Evolutionary conservation across 1,140 invertebrate species (phyloP), one percentile per base, ranked within the genome.

Genomic region (Zaprionus camerounensis): DNA sequence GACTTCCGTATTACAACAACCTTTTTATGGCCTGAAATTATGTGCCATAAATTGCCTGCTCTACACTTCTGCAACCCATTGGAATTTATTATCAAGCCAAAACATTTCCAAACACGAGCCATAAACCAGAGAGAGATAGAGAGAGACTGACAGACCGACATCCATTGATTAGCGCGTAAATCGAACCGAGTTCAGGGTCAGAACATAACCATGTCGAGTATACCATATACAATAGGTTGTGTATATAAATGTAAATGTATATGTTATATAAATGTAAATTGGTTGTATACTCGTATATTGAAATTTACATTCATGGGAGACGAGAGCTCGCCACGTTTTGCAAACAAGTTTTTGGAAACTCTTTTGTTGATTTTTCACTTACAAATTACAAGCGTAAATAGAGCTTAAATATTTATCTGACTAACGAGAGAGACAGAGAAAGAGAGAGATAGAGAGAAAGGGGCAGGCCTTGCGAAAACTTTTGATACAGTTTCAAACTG

Each of bases 91-190:
- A 64, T 74, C 67, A 44, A 53, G 12, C 46, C 69, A 38, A 61
- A 62, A 53, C 38, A 41, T 34, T 34, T 34, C 31, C 31, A 34
- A 34, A 34, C 31, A 34, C 46, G 11, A 24, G 20, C 41, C 41
- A n/a, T 46, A 51, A 24, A 51, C 3, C 24, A 34, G 31, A 31
- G 44, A 11, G 7, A 20, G 44, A 20, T 11, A 22, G 46, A 22
- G 17, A 20, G 20, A 22, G 20, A 24, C 20, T 17, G 41, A 17
- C 41, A 17, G 41, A 3, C 41, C 6, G 41, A 46, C n/a, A 46
- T 51, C 20, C 74, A 84, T 85, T 84, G 82, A 84, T 83, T 81
- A 81, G 70, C 81, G 81, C 76, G 81, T 81, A 85, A 84, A 84
- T 75, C 71, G 62, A 53, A 51, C 38, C 58, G 49, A 86, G 82